phyloP scores from a whole-genome alignment of 2,113 vertebrate species.

The Hypomesus transpacificus region DNA sequence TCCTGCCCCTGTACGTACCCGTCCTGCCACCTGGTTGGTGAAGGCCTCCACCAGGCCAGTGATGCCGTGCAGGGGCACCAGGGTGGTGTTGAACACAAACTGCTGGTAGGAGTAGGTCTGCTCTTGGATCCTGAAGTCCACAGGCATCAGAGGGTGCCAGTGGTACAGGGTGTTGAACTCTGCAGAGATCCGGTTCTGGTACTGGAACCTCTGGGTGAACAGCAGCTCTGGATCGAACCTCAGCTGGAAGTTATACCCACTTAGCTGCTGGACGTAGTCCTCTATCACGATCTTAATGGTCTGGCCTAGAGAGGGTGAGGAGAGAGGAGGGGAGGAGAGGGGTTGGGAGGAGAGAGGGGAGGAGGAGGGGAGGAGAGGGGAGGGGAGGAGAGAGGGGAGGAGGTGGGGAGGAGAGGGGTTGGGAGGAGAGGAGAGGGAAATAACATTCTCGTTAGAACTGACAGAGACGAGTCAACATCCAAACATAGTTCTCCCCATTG shows the following conservation, averaged over 20 bases:
- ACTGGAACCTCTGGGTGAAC: slow-evolving; percentile 82
- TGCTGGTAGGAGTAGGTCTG: slow-evolving; percentile 78
- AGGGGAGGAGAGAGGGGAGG: too few species aligned
- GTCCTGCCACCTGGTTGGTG: slow-evolving; percentile 80
- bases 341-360: too few species aligned
- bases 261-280: slow-evolving; percentile 87
- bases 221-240: slow-evolving; percentile 85
- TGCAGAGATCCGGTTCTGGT: slow-evolving; percentile 84
- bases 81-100: slow-evolving; percentile 85
- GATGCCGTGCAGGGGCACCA: slow-evolving; percentile 77
- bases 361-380: too few species aligned
- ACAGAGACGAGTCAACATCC: too few species aligned
- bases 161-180: slow-evolving; percentile 89
- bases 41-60: slow-evolving; percentile 82
- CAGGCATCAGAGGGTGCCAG: slow-evolving; percentile 85
- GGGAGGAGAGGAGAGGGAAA: too few species aligned
- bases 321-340: background rate
- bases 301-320: slow-evolving; percentile 68
- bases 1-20: slow-evolving; percentile 65
- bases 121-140: slow-evolving; percentile 74
- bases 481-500: too few species aligned
- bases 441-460: too few species aligned
- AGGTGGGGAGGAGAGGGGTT: too few species aligned
- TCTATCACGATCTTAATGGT: slow-evolving; percentile 90
- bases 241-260: slow-evolving; percentile 84